Base-by-base conservation (phyloP, 1,140 invertebrate genomes). In the Parasteatoda tepidariorum region DNA sequence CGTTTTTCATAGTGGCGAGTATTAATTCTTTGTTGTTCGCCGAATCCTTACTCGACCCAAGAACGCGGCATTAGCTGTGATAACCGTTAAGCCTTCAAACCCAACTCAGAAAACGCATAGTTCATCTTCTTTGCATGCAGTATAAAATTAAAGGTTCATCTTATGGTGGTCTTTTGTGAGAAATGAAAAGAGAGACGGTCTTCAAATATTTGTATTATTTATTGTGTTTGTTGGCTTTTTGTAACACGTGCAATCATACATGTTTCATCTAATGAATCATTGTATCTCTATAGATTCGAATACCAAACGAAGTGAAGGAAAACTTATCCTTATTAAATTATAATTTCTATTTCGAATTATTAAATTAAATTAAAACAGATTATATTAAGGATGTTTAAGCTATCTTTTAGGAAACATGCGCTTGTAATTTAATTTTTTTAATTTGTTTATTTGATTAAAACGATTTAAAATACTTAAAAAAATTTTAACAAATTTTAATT, bases 11-110 rank as follows among this genome's bases (percentile, higher is more conserved):
- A 57, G 28, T 31, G 28, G 48, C 70, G 26, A 28, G 57, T 22
- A 57, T 22, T 13, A 73, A 73, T 48, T 48, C 38, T 48, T 48
- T 13, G 38, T 48, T 48, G 38, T 48, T 48, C n/a, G n/a, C 18
- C 38, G 38, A 48, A 48, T 48, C 38, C 38, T 48, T 48, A 18
- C 18, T 9, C 9, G 38, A 48, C 38, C 38, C 18, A 48, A 48
- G 1, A 48, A 48, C 31, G 75, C 76, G 76, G 76, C 76, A 38
- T 59, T 68, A 68, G 76, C 76, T 79, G 76, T 79, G 76, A 79
- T 79, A 79, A 79, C 76, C 64, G 64, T 79, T 61, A 6, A 79
- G 76, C 76, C 64, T 79, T 79, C 38, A 26, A 24, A 79, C 30
- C 76, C 38, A 5, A 61, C 31, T 41, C 57, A 24, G 28, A 75